Conservation (phyloP, 2,797 vertebrate species). For the Argyrosomus regius region DNA sequence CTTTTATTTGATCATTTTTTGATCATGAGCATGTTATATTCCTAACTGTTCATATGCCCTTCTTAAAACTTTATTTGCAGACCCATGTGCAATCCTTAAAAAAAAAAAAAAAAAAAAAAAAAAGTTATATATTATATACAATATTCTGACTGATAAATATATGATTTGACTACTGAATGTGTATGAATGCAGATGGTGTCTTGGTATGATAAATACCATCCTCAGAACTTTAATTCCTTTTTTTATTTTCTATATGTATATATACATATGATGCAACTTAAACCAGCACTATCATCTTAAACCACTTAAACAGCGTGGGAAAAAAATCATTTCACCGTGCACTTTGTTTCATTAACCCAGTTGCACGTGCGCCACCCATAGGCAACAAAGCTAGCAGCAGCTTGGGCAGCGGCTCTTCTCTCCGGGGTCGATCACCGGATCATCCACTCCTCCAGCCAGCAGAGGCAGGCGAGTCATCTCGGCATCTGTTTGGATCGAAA, state of each 20-base stretch:
- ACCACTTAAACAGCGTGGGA: background rate
- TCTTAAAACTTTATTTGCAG: background rate
- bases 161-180: no score
- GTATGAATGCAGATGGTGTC: no score
- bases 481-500: background rate
- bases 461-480: slow-evolving; percentile 38
- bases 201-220: background rate
- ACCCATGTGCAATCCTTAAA: background rate
- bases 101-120: background rate
- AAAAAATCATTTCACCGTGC: background rate
- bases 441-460: slow-evolving; percentile 42
- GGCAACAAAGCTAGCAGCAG: slow-evolving; percentile 11
- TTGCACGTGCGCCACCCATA: slow-evolving; percentile 49
- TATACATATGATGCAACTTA: no score
- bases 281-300: background rate
- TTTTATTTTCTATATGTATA: no score
- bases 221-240: background rate
- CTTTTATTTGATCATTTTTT: background rate
- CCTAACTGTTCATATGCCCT: background rate
- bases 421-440: background rate
- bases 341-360: background rate
- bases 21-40: background rate
- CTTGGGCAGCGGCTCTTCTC: background rate
- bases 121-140: background rate
- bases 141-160: background rate